Evolutionary conservation across 2,797 vertebrate genomes (phyloP), one percentile per base, ranked within the genome.

Genomic region (Zalophus californianus): DNA sequence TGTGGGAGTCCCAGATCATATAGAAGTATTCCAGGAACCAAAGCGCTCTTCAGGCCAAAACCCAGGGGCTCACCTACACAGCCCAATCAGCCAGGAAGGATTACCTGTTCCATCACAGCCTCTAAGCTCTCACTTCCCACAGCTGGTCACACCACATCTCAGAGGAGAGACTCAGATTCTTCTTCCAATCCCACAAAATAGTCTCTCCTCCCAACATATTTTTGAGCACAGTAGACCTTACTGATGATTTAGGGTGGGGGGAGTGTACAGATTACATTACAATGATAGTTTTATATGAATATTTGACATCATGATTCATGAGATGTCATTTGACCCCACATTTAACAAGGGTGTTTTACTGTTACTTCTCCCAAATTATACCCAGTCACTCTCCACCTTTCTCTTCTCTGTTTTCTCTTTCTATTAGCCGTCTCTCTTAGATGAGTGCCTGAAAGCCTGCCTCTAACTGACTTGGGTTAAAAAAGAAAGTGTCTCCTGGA

Each of bases 231-330:
- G 48, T 13, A 75, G 20, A 32, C 50, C 25, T 11, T 3, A 13
- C 25, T 11, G 38, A 52, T 21, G 32, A n/a, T 13, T 4, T 9
- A 4, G 0, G 35, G 21, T n/a, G 7, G 41, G 25, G 10, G n/a
- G 5, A 32, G n/a, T 29, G 4, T 0, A 9, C 0, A 0, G 44
- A 0, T 25, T 52, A 27, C 0, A 1, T 2, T 2, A 41, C 38
- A 29, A 0, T 32, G 23, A 78, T 11, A 29, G 16, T 32, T 54
- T 62, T 32, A 29, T 18, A 3, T 5, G 66, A 38, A 18, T 2
- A 14, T 13, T 8, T 27, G 20, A 15, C 48, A 9, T 52, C 56
- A 6, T 1, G 14, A 32, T 66, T 89, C 25, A 20, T 25, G 38
- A 35, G 35, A 16, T 48, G 12, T 7, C 66, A 18, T 18, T 54